Evolutionary conservation across 92 coral and sea anemone species (phyloP).

Genomic region (Virgularia gustaviana): DNA sequence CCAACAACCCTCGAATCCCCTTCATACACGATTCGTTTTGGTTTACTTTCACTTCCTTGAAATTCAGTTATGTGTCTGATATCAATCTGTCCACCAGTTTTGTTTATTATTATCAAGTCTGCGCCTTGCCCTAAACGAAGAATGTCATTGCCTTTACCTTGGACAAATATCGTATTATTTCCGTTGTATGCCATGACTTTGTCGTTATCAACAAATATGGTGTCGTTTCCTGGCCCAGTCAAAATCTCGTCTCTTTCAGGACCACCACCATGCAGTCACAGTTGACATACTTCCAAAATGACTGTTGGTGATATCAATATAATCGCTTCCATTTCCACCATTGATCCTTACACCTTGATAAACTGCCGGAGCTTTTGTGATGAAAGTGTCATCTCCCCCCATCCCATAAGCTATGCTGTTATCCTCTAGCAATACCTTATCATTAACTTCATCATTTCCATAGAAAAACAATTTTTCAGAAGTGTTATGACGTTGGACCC

Average conservation of each 20-base stretch:
- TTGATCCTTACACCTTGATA: slow-evolving; percentile 45
- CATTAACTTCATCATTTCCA: slow-evolving; percentile 41
- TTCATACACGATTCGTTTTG: slow-evolving; percentile 47
- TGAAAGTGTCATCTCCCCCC: slow-evolving; percentile 52
- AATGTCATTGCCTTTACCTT: slow-evolving; percentile 45
- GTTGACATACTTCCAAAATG: slow-evolving; percentile 39
- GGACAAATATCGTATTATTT: slow-evolving; percentile 44
- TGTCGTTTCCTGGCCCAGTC: slow-evolving; percentile 51
- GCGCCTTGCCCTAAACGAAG: slow-evolving; percentile 47
- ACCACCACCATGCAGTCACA: slow-evolving; percentile 52
- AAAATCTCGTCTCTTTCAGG: slow-evolving; percentile 53
- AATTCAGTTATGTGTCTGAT: neutral
- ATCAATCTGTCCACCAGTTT: slow-evolving; percentile 38
- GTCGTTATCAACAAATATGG: slow-evolving; percentile 48
- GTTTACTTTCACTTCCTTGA: slow-evolving; percentile 13
- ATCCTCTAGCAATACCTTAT: slow-evolving; percentile 46
- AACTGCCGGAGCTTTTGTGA: slow-evolving; percentile 28
- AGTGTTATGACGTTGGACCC: slow-evolving; percentile 38
- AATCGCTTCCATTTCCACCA: slow-evolving; percentile 51
- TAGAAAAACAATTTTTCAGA: slow-evolving; percentile 43
- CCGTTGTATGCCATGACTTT: slow-evolving; percentile 36
- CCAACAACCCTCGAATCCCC: slow-evolving; percentile 15
- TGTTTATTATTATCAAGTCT: slow-evolving; percentile 40
- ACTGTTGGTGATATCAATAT: slow-evolving; percentile 36
- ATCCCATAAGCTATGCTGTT: slow-evolving; percentile 56